Percentiles rank a stretch among this genome's conserved stretches.
Conservation (phyloP, 2,113 vertebrate species). For the Chionodraco myersi region DNA sequence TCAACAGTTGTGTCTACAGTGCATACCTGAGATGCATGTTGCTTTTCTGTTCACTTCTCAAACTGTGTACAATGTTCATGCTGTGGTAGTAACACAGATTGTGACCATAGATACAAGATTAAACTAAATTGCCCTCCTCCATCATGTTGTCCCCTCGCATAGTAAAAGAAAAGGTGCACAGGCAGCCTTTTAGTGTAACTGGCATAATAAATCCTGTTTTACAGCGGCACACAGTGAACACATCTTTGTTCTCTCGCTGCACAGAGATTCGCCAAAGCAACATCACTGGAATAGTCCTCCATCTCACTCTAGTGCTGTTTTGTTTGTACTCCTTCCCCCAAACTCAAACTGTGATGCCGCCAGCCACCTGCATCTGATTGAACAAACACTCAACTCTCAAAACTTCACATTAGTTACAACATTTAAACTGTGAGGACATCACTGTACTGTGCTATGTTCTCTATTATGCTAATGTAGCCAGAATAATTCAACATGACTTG, state of each 20-base stretch:
- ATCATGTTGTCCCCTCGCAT: conserved; percentile 15
- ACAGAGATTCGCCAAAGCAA: conserved; percentile 45
- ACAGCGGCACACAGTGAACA: conserved; percentile 54
- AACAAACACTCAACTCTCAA: conserved; percentile 64
- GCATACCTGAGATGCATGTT: conserved; percentile 19
- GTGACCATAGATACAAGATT: background rate
- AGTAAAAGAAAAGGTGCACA: conserved; percentile 19
- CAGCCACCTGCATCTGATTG: conserved; percentile 52
- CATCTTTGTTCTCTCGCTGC: conserved; percentile 44
- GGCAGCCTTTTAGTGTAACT: conserved; percentile 37
- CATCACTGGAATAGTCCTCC: conserved; percentile 49
- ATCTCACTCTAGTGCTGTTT: conserved; percentile 51
- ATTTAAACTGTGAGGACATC: conserved; percentile 8
- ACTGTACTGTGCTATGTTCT: background rate
- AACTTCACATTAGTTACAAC: conserved; percentile 42
- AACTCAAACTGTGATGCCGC: conserved; percentile 44
- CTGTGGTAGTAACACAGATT: background rate
- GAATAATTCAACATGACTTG: background rate
- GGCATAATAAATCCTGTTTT: conserved; percentile 24
- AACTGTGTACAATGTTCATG: background rate
- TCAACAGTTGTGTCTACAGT: conserved; percentile 48
- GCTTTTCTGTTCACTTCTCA: conserved; percentile 6
- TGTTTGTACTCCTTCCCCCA: conserved; percentile 18
- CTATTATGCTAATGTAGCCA: background rate
- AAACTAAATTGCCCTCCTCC: conserved; percentile 39